These are phyloP conservation scores for Gallinago stenura DNA, from an alignment of 2,797 vertebrate genomes.

Conservation along the genomic window DNA sequence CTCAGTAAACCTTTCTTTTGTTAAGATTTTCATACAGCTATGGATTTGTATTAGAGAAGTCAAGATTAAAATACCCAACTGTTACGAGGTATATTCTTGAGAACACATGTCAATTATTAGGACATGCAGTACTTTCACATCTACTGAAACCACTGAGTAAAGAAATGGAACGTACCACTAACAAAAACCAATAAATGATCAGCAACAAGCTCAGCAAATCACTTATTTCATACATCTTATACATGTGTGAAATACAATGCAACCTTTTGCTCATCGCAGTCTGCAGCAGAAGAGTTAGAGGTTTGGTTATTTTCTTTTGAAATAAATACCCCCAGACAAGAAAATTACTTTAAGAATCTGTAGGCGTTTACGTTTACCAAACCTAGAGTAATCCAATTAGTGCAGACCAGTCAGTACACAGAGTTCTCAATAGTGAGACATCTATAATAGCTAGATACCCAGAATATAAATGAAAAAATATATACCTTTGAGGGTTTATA, in stretches of 20 bases:
- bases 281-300: not conserved
- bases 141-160: not conserved
- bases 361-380: not conserved
- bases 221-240: not conserved
- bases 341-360: not conserved
- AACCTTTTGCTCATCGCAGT: not conserved
- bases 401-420: not conserved
- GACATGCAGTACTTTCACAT: not conserved
- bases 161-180: not conserved
- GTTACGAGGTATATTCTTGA: not conserved
- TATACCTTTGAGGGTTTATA: conserved; percentile 82
- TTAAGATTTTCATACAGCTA: not conserved
- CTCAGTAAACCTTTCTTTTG: not conserved
- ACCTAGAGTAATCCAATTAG: not conserved
- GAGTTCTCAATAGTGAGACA: not conserved
- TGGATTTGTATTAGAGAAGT: not conserved
- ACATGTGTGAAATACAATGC: not conserved
- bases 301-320: not conserved
- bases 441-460: not conserved
- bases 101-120: not conserved
- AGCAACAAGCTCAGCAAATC: not conserved
- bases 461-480: not conserved
- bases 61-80: not conserved
- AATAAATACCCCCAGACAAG: not conserved
- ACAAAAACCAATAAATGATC: not conserved